Evolutionary conservation across 2,888 invertebrate species (phyloP), one percentile per base, ranked within the genome.

Genomic region (Tenthredo distinguenda): DNA sequence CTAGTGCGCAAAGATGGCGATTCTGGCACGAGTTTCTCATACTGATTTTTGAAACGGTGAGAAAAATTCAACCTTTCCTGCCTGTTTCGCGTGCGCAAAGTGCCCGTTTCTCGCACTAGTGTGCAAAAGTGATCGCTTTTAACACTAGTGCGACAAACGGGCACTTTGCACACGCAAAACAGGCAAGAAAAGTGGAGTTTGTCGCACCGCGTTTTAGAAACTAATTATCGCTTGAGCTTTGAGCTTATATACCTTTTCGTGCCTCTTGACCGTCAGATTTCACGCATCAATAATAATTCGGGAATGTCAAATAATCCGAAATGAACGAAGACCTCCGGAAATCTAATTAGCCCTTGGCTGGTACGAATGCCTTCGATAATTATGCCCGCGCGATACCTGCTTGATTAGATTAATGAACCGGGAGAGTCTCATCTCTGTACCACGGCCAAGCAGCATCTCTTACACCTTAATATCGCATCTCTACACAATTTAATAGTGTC

Each of bases 391-490:
- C n/a, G 72, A 43, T 40, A 21, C 40, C 40, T 40, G 72, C 15
- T 21, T 40, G 21, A 43, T 43, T 43, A 74, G 21, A 74, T 26
- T 43, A 74, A 74, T 74, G 72, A 74, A 74, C 72, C 72, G 43
- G 26, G 40, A 74, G 43, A 74, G 40, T 74, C 43, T 26, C 21
- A 74, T 21, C 40, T 26, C 43, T 2, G 2, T 74, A 34, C 18
- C 15, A 18, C 34, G 6, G 5, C 5, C 18, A 18, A 68, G 4
- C 68, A 34, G 10, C 68, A 10, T 68, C 34, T 34, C 68, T 34
- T 6, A 68, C 68, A 34, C 68, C 68, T 34, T 21, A 26, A 26
- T 74, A 40, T 74, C 74, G 15, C 5, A 43, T 47, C 74, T 72
- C 43, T 43, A 43, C 47, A 43, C 74, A 74, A 43, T 74, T 74